Conservation (phyloP, 2,113 vertebrate genomes). For the Micromys minutus region DNA sequence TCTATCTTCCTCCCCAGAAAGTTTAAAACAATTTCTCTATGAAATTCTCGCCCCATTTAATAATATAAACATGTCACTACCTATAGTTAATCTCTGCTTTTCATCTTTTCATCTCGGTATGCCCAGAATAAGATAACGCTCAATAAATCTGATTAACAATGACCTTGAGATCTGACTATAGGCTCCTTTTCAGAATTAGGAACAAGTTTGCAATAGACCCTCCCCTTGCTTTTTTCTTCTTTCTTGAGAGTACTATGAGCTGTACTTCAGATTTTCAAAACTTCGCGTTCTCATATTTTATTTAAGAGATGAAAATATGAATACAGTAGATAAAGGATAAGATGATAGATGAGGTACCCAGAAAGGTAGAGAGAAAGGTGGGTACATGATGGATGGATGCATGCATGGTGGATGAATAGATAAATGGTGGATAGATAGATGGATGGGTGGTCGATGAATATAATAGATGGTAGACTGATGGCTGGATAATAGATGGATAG, state of each 20-base stretch:
- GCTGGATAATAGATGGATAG: no score
- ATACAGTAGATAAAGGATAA: neutral
- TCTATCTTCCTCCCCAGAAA: neutral
- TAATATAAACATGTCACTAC: neutral
- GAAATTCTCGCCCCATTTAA: neutral
- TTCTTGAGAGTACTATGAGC: neutral
- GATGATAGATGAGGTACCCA: neutral
- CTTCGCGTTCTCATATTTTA: neutral
- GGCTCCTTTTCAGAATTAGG: neutral
- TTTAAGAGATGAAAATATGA: neutral
- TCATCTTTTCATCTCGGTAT: rapidly evolving
- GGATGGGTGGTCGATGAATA: neutral
- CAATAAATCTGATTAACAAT: neutral
- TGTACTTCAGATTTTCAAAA: neutral
- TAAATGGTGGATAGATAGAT: neutral
- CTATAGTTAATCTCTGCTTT: rapidly evolving
- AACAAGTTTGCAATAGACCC: neutral
- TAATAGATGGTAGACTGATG: neutral
- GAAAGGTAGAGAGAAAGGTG: neutral
- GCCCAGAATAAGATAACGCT: neutral
- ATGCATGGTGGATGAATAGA: no score
- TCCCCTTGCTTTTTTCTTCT: neutral
- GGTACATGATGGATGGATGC: no score
- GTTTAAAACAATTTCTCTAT: neutral
- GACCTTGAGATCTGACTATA: neutral